phyloP scores from a whole-genome alignment of 2,888 invertebrate species.

The Copidosoma aretas region DNA sequence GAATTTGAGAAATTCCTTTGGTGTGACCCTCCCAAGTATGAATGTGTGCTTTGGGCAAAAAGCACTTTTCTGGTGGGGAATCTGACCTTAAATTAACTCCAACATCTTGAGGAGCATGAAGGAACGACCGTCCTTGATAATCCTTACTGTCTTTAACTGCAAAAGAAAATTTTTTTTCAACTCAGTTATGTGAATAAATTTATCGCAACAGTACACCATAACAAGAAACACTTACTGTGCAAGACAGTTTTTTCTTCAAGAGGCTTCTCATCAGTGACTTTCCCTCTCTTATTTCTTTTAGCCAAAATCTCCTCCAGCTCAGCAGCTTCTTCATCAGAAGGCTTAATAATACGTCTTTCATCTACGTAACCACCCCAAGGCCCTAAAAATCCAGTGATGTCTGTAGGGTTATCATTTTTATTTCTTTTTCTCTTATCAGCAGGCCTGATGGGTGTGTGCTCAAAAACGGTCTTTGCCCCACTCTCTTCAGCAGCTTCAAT shows the following conservation, averaged over 20 bases:
- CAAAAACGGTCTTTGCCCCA: conserved; percentile 89
- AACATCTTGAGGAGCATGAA: conserved; percentile 91
- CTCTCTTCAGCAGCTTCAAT: conserved; percentile 74
- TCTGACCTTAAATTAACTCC: conserved; percentile 87
- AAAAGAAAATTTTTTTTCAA: conserved; percentile 43
- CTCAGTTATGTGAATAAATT: background rate
- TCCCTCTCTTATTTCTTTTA: conserved; percentile 87
- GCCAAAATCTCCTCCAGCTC: conserved; percentile 93
- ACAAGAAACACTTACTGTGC: conserved; percentile 65
- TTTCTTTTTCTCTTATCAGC: conserved; percentile 82
- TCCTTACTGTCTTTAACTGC: conserved; percentile 91
- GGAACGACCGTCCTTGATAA: conserved; percentile 95
- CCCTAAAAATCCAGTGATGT: conserved; percentile 93
- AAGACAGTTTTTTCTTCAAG: conserved; percentile 94
- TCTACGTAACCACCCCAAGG: conserved; percentile 97
- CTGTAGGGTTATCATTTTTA: conserved; percentile 87
- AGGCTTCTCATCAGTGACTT: conserved; percentile 84
- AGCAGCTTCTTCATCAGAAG: conserved; percentile 91
- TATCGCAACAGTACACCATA: background rate
- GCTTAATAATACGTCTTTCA: conserved; percentile 87
- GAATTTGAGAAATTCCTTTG: conserved; percentile 92
- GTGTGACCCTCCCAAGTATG: conserved; percentile 98
- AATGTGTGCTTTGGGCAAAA: conserved; percentile 93
- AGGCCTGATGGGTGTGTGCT: conserved; percentile 75
- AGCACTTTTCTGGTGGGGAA: conserved; percentile 92